phyloP scores from a whole-genome alignment of 2,113 vertebrate genomes.

The Bos javanicus region DNA sequence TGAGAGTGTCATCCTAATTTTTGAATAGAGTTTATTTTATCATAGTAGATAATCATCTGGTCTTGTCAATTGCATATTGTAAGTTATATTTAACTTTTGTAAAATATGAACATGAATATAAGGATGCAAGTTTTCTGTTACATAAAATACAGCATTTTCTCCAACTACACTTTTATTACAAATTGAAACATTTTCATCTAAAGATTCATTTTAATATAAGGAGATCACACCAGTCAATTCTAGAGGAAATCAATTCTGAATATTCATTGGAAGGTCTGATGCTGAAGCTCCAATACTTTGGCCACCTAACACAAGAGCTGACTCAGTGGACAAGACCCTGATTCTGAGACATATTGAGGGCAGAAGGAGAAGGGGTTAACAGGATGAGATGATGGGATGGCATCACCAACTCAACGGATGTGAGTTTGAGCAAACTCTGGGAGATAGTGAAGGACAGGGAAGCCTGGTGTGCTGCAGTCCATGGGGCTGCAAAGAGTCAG shows the following conservation, averaged over 20 bases:
- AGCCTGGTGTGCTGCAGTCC: neutral
- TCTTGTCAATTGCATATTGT: neutral
- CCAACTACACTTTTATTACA: neutral
- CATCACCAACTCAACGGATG: accelerated
- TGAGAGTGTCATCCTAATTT: neutral
- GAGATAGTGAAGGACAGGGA: neutral
- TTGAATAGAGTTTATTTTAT: neutral
- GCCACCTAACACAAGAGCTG: neutral
- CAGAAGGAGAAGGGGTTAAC: neutral
- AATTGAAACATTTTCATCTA: neutral
- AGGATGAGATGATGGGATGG: neutral
- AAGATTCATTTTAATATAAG: neutral
- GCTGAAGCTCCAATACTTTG: neutral
- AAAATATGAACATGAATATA: neutral
- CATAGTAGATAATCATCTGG: neutral
- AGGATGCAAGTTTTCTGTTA: neutral
- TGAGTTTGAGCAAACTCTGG: neutral
- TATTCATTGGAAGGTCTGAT: neutral
- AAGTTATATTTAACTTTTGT: neutral
- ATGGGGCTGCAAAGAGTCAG: neutral
- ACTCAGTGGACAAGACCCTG: neutral
- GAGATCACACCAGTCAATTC: neutral
- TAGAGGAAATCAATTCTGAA: neutral
- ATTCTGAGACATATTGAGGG: neutral
- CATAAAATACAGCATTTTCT: neutral